Conservation (phyloP, 2,888 invertebrate genomes). For the Baronia brevicornis region DNA sequence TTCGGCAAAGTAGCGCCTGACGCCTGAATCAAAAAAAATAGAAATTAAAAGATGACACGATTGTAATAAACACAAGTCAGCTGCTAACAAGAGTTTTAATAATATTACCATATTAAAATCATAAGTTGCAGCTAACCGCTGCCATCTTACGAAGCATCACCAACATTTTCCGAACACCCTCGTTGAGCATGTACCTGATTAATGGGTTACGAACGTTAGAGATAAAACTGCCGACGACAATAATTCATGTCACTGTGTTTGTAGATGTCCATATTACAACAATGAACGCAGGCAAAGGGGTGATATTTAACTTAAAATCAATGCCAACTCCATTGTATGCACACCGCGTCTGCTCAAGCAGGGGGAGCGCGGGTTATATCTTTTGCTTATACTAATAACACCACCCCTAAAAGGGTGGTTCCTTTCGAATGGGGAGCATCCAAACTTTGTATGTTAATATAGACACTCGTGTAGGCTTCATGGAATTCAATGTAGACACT, state of each 20-base stretch:
- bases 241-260: constrained; percentile 61
- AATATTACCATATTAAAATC: too few species aligned
- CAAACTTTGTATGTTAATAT: constrained; percentile 67
- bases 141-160: constrained; percentile 14
- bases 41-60: too few species aligned
- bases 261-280: constrained; percentile 40
- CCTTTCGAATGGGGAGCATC: constrained; percentile 49
- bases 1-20: too few species aligned
- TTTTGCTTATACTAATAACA: constrained; percentile 70
- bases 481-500: constrained; percentile 47
- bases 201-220: constrained; percentile 36
- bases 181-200: constrained; percentile 39
- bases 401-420: constrained; percentile 61
- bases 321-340: constrained; percentile 67
- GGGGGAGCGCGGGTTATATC: constrained; percentile 41
- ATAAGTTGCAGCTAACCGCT: constrained; percentile 9
- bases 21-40: too few species aligned
- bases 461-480: constrained; percentile 63
- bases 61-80: too few species aligned
- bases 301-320: constrained; percentile 69
- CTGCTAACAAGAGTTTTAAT: too few species aligned
- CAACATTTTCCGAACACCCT: constrained; percentile 19
- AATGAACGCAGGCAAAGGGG: constrained; percentile 51
- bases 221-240: constrained; percentile 55
- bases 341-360: constrained; percentile 47